Evolutionary conservation across 2,113 vertebrate genomes (phyloP).

Genomic region (Corynorhinus townsendii): DNA sequence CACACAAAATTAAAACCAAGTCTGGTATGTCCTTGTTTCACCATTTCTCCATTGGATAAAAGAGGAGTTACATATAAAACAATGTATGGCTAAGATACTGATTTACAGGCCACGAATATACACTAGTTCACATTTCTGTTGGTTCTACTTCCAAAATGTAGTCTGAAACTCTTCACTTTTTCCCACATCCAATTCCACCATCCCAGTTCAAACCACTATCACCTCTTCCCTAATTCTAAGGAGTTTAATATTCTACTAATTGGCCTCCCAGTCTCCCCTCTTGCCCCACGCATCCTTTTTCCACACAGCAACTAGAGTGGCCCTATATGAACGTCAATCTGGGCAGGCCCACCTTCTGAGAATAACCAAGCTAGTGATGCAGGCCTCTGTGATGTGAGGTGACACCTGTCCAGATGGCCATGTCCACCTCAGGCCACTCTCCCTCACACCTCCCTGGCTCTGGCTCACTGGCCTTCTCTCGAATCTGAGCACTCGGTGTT

Average conservation of each 20-base stretch:
- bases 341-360: not conserved
- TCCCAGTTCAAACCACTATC: no score
- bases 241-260: not conserved
- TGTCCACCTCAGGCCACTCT: accelerated
- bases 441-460: no score
- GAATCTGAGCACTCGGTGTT: not conserved
- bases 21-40: not conserved
- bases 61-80: not conserved
- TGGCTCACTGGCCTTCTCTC: not conserved
- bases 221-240: not conserved
- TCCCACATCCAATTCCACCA: not conserved
- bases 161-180: not conserved
- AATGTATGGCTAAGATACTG: not conserved
- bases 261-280: not conserved
- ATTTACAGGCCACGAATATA: not conserved
- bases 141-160: not conserved
- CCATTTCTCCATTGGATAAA: not conserved
- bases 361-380: not conserved
- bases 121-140: not conserved
- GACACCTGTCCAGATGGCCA: not conserved
- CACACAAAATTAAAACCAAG: slow-evolving; percentile 4
- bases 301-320: not conserved
- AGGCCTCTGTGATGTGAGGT: no score
- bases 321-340: not conserved
- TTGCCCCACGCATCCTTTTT: accelerated